Conservation (phyloP, 2,113 vertebrate genomes). For the Pluvialis apricaria region DNA sequence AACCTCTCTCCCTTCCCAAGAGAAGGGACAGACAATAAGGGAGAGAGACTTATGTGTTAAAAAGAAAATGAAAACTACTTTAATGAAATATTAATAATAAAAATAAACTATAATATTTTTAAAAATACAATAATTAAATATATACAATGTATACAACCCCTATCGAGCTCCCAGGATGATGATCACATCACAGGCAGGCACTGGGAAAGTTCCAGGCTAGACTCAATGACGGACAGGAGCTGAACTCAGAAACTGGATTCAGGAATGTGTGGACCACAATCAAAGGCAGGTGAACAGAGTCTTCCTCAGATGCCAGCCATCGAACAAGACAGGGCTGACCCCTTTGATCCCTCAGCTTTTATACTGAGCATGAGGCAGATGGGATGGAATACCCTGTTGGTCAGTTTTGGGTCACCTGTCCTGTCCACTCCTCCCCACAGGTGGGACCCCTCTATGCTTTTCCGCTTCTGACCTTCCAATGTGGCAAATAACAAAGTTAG, state of each 20-base stretch:
- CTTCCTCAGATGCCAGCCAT: not conserved
- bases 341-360: not conserved
- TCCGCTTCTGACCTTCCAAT: too few species aligned
- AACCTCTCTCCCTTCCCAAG: not conserved
- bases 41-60: not conserved
- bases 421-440: not conserved
- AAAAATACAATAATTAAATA: not conserved
- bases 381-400: not conserved
- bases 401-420: not conserved
- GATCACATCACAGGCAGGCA: not conserved
- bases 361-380: not conserved
- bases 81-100: not conserved
- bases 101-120: not conserved
- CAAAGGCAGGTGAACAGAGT: not conserved
- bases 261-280: not conserved
- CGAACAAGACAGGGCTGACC: not conserved
- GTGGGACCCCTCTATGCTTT: too few species aligned
- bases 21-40: not conserved
- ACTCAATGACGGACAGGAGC: not conserved
- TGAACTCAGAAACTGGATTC: not conserved
- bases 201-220: not conserved
- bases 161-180: not conserved
- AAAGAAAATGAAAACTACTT: not conserved
- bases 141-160: not conserved
- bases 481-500: too few species aligned